Evolutionary conservation across 2,113 vertebrate genomes (phyloP).

Genomic region (Scytalopus superciliaris): DNA sequence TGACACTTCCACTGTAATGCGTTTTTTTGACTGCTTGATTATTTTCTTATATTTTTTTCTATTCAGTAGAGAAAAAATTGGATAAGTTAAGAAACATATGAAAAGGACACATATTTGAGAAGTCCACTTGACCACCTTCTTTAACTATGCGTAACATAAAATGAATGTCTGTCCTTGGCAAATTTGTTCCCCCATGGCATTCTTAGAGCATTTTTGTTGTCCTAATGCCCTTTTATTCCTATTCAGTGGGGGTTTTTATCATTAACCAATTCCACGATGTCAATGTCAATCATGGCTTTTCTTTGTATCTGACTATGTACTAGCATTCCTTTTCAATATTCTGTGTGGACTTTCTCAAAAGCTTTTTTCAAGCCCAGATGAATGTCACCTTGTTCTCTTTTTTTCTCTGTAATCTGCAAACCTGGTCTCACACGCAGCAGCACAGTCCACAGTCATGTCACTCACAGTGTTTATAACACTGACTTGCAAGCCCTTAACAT

Average conservation of each 20-base stretch:
- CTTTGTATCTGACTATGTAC: background rate
- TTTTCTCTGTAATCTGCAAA: background rate
- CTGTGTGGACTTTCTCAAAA: background rate
- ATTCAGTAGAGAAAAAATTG: background rate
- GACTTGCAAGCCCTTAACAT: background rate
- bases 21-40: background rate
- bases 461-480: background rate
- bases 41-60: background rate
- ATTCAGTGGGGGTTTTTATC: fast-evolving
- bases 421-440: background rate
- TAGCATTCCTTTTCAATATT: background rate
- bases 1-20: background rate
- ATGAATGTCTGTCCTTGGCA: background rate
- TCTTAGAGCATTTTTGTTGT: background rate
- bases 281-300: too few relatives aligned
- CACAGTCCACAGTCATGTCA: background rate
- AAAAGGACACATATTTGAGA: background rate
- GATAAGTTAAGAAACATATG: background rate
- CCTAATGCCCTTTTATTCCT: background rate
- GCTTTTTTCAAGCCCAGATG: background rate
- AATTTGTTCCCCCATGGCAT: background rate
- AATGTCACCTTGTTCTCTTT: background rate
- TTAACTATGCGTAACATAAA: background rate
- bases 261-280: too few relatives aligned
- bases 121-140: background rate